Percentiles rank a stretch among this genome's conserved stretches.
phyloP scores from a whole-genome alignment of 2,888 invertebrate species.

The Priocnemis perturbator region DNA sequence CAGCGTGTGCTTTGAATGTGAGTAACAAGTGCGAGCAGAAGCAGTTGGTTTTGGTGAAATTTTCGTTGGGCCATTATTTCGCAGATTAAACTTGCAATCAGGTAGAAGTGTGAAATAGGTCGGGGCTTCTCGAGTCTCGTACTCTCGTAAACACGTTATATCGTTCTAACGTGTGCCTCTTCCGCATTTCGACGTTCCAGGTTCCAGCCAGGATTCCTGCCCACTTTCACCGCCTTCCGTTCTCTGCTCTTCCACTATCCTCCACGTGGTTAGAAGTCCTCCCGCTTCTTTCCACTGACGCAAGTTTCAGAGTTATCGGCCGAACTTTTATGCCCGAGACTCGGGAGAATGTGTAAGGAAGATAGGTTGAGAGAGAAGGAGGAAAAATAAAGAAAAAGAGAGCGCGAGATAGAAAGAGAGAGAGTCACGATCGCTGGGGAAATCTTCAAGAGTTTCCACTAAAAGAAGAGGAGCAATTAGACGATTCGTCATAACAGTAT shows the following conservation, averaged over 20 bases:
- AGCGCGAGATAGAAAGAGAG: slow-evolving; percentile 31
- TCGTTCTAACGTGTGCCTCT: slow-evolving; percentile 5
- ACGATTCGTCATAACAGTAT: slow-evolving; percentile 26
- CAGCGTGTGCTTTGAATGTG: no score
- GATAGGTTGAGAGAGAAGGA: background rate
- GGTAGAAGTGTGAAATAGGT: no score
- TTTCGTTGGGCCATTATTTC: no score
- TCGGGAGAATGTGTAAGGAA: slow-evolving; percentile 6
- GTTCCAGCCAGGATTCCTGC: background rate
- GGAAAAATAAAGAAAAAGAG: slow-evolving; percentile 8
- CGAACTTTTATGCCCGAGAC: slow-evolving; percentile 43
- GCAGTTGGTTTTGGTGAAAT: no score
- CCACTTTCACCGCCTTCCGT: background rate
- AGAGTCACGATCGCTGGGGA: slow-evolving; percentile 47
- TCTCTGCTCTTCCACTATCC: background rate
- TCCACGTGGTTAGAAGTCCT: background rate
- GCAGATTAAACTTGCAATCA: background rate
- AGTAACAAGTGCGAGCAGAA: no score
- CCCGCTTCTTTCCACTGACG: slow-evolving; percentile 2
- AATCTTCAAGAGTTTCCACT: slow-evolving; percentile 39
- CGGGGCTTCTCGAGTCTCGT: background rate
- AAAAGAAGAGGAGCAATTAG: slow-evolving; percentile 45
- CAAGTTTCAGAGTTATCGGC: slow-evolving; percentile 47
- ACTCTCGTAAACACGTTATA: background rate
- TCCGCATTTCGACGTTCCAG: background rate